These are phyloP conservation scores for Columba guinea DNA, from an alignment of 2,797 vertebrate genomes.

Conservation along the genomic window DNA sequence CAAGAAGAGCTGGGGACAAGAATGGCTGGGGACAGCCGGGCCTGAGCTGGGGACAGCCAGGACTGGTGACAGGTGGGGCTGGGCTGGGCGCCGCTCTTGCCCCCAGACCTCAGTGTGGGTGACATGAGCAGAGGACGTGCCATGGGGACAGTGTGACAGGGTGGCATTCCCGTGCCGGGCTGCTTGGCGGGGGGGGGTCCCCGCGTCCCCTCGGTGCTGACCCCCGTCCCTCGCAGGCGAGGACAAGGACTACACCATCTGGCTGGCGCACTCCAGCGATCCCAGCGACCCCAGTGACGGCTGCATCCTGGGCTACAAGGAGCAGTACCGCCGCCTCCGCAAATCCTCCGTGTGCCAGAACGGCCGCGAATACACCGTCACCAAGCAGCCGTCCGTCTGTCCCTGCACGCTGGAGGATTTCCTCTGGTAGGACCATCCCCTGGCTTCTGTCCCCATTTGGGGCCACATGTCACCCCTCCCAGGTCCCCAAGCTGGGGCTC, in stretches of 20 bases:
- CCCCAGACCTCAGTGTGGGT: fast-evolving
- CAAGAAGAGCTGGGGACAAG: not conserved
- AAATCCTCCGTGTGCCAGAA: conserved; percentile 93
- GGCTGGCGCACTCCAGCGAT: conserved; percentile 93
- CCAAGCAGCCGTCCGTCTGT: conserved; percentile 84
- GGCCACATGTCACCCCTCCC: too few relatives aligned
- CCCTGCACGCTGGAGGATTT: conserved; percentile 91
- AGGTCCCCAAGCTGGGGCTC: fast-evolving
- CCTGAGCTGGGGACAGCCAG: too few relatives aligned
- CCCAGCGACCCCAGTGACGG: conserved; percentile 87
- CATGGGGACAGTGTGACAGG: fast-evolving
- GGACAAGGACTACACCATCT: conserved; percentile 87
- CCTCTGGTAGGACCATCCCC: conserved; percentile 82
- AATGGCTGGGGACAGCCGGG: too few relatives aligned
- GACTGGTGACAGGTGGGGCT: too few relatives aligned
- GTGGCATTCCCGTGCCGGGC: not conserved
- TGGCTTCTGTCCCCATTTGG: not conserved
- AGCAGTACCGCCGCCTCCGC: conserved; percentile 86
- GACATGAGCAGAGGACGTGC: fast-evolving
- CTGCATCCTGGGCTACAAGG: conserved; percentile 95
- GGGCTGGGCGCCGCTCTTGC: not conserved
- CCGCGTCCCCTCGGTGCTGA: not conserved
- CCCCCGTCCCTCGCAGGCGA: conserved; percentile 74
- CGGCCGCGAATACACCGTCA: conserved; percentile 85
- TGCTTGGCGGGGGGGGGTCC: too few relatives aligned